Conservation (phyloP, 2,888 invertebrate species). For the Pteria penguin region DNA sequence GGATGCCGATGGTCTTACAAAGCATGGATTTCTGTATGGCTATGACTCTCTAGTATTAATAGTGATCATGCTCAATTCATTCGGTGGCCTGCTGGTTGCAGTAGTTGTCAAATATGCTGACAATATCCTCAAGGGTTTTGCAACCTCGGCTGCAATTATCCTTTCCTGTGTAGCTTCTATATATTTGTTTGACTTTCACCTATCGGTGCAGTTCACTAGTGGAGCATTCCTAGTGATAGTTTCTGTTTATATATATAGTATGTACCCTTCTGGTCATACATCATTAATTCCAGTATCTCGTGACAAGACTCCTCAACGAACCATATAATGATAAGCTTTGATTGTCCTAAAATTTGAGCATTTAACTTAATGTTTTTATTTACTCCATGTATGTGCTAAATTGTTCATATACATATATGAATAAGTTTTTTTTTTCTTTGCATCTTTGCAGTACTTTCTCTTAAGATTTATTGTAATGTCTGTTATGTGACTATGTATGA, state of each 20-base stretch:
- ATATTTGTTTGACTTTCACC: constrained; percentile 92
- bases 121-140: constrained; percentile 95
- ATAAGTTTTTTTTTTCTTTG: too few relatives aligned
- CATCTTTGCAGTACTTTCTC: too few relatives aligned
- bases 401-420: too few relatives aligned
- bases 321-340: too few relatives aligned
- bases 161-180: constrained; percentile 96
- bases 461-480: too few relatives aligned
- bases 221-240: constrained; percentile 94
- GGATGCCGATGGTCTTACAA: constrained; percentile 70
- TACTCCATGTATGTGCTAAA: too few relatives aligned
- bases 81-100: constrained; percentile 97
- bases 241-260: constrained; percentile 93
- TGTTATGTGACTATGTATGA: too few relatives aligned
- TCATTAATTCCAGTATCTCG: too few relatives aligned
- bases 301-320: too few relatives aligned
- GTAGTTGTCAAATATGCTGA: constrained; percentile 99
- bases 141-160: constrained; percentile 97
- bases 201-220: constrained; percentile 91
- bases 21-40: constrained; percentile 87
- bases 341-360: too few relatives aligned
- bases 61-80: constrained; percentile 91
- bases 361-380: too few relatives aligned
- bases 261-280: too few relatives aligned
- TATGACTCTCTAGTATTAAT: constrained; percentile 85